phyloP scores from a whole-genome alignment of 2,888 invertebrate genomes.

The Cerastis leucographa region DNA sequence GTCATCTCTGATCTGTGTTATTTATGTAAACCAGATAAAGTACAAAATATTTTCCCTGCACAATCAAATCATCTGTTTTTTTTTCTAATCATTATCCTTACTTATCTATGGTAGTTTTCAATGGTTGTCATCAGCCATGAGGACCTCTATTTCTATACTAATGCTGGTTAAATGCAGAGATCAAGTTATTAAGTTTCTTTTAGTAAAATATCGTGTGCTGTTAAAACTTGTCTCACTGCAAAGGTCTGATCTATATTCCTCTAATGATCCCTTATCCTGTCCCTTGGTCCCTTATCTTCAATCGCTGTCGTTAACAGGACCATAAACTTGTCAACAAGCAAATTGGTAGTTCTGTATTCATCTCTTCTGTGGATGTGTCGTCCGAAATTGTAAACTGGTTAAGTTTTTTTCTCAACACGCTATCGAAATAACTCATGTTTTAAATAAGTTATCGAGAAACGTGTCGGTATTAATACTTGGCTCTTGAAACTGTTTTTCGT shows the following conservation, averaged over 20 bases:
- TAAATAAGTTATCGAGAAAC: slow-evolving; percentile 67
- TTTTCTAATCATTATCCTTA: too few species aligned
- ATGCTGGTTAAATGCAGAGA: neutral
- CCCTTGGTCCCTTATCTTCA: neutral
- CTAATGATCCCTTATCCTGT: neutral
- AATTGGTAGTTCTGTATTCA: slow-evolving; percentile 39
- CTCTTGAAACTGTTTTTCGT: slow-evolving; percentile 56
- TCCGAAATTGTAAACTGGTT: slow-evolving; percentile 74
- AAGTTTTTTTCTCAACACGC: slow-evolving; percentile 63
- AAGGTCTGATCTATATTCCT: neutral
- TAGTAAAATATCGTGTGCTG: neutral
- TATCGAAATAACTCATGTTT: slow-evolving; percentile 70
- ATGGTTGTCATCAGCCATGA: too few species aligned
- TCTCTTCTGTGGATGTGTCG: slow-evolving; percentile 58
- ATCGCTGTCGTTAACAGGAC: neutral
- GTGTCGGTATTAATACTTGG: slow-evolving; percentile 62
- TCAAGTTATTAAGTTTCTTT: neutral
- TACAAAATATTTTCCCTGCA: too few species aligned
- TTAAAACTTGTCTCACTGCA: neutral
- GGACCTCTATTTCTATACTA: neutral
- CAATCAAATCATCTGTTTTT: too few species aligned
- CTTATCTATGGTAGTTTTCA: too few species aligned
- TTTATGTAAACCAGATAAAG: too few species aligned
- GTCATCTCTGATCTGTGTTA: neutral
- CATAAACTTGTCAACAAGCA: neutral